Evolutionary conservation across 2,888 invertebrate genomes (phyloP).

Genomic region (Teleogryllus oceanicus): DNA sequence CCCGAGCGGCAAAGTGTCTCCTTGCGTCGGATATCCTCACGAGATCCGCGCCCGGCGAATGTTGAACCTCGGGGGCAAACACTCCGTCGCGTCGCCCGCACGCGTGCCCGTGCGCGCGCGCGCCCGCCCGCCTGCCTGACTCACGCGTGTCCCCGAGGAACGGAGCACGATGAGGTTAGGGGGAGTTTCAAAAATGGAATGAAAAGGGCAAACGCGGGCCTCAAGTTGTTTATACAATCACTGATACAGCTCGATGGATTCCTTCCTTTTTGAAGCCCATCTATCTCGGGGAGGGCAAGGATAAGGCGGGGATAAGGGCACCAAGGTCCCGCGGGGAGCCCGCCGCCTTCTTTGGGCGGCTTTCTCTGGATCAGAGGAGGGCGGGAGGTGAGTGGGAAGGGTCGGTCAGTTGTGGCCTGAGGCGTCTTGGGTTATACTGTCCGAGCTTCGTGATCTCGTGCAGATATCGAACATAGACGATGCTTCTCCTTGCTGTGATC

Average conservation of each 20-base stretch:
- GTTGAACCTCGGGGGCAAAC: no score
- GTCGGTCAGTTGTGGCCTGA: not conserved
- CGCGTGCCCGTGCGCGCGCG: no score
- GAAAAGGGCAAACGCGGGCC: slow-evolving; percentile 7
- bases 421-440: not conserved
- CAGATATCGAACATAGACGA: no score
- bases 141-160: not conserved
- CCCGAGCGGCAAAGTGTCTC: no score
- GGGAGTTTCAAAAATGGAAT: not conserved
- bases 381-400: not conserved
- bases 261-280: not conserved
- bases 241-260: slow-evolving; percentile 2
- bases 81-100: no score
- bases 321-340: not conserved
- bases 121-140: not conserved
- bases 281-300: not conserved
- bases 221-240: slow-evolving; percentile 1
- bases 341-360: not conserved
- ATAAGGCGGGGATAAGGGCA: not conserved
- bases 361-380: not conserved
- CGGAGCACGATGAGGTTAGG: not conserved
- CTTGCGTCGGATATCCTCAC: no score
- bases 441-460: no score
- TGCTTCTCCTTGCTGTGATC: no score
- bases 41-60: no score